A percentile compares a stretch with the other conserved stretches of the same genome.
These are phyloP conservation scores for Tenodera sinensis DNA, from an alignment of 2,888 invertebrate species.

Conservation along the genomic window DNA sequence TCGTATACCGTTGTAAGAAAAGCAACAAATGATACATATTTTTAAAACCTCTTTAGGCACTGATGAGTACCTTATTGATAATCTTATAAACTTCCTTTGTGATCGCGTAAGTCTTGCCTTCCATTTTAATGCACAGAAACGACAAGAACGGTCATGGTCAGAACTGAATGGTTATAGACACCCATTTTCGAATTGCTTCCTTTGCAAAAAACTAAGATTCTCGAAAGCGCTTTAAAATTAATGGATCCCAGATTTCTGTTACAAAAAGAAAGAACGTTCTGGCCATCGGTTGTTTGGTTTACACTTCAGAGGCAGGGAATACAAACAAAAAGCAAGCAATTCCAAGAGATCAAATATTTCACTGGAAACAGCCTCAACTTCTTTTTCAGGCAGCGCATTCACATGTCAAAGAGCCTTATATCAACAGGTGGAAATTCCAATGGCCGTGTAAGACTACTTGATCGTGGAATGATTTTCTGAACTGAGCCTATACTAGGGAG, in stretches of 20 bases:
- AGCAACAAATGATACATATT: too few relatives aligned
- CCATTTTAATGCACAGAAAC: not conserved
- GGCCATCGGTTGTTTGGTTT: not conserved
- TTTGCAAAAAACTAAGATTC: not conserved
- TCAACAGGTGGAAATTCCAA: not conserved
- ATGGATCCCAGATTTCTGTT: not conserved
- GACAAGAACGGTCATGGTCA: not conserved
- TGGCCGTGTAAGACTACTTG: not conserved
- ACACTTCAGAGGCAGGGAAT: not conserved
- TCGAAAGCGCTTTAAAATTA: not conserved
- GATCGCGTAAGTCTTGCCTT: too few relatives aligned
- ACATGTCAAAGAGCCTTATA: constrained; percentile 3
- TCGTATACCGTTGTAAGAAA: too few relatives aligned
- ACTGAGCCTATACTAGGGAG: not conserved
- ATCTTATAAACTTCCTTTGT: too few relatives aligned
- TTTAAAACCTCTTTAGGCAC: too few relatives aligned
- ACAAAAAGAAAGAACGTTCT: not conserved
- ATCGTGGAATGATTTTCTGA: not conserved
- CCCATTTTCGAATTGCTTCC: not conserved
- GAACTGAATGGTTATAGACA: not conserved
- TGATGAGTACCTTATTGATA: too few relatives aligned
- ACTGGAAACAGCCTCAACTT: not conserved
- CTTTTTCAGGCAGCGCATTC: not conserved
- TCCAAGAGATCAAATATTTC: not conserved
- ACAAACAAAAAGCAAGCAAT: not conserved